Evolutionary conservation across 2,797 vertebrate species (phyloP).

Genomic region (Dendrocincla fuliginosa): DNA sequence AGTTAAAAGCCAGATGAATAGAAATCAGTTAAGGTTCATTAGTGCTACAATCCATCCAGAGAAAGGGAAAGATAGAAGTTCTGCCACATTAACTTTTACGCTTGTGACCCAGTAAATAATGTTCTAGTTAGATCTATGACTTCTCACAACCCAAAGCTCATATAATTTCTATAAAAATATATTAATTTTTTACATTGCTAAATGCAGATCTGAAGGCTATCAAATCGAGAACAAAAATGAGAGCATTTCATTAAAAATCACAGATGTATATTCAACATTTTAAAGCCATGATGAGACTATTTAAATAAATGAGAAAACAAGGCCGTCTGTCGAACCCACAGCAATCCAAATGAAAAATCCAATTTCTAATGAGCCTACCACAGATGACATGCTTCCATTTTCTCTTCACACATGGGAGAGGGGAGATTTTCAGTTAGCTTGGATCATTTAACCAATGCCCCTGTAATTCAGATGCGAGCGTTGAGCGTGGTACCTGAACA

Average conservation of each 20-base stretch:
- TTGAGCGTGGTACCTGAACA: background rate
- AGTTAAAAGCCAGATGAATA: slow-evolving; percentile 78
- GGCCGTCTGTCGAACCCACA: background rate
- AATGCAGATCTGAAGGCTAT: background rate
- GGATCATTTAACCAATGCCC: background rate
- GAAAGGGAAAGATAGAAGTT: slow-evolving; percentile 81
- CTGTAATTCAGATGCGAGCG: background rate
- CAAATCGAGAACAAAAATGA: background rate
- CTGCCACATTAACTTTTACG: slow-evolving; percentile 90
- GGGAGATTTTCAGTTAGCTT: slow-evolving; percentile 1
- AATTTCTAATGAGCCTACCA: background rate
- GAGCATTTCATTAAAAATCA: background rate
- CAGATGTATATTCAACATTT: background rate
- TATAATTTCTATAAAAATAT: slow-evolving; percentile 53
- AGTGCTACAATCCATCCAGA: slow-evolving; percentile 82
- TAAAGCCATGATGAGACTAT: background rate
- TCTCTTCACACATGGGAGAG: slow-evolving; percentile 17
- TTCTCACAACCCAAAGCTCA: slow-evolving; percentile 64
- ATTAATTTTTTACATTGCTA: slow-evolving; percentile 41
- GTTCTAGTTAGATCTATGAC: slow-evolving; percentile 80
- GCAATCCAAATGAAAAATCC: background rate
- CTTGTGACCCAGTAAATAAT: slow-evolving; percentile 88
- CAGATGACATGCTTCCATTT: background rate
- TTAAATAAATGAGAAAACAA: background rate
- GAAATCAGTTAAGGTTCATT: slow-evolving; percentile 89